Percentiles rank a stretch among this genome's conserved stretches.
These are phyloP conservation scores for Lordiphosa stackelbergi DNA, from an alignment of 1,140 invertebrate genomes.

Conservation along the genomic window DNA sequence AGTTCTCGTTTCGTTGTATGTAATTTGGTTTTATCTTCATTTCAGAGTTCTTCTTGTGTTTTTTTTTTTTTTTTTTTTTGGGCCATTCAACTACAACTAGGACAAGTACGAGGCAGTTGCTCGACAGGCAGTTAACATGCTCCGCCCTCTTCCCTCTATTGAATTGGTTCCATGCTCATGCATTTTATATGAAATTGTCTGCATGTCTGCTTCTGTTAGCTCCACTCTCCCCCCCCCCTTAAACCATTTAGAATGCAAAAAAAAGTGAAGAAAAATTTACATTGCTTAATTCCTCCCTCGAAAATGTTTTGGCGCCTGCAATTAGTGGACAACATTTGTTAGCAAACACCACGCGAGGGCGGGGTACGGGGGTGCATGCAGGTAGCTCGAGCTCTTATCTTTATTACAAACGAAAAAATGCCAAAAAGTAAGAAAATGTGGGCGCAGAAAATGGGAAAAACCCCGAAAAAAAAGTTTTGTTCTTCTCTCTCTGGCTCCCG, in stretches of 20 bases:
- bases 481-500: neutral
- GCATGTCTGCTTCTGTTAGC: constrained; percentile 52
- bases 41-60: constrained; percentile 1
- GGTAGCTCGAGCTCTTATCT: constrained; percentile 63
- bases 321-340: constrained; percentile 73
- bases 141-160: constrained; percentile 29
- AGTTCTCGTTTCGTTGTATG: constrained; percentile 36
- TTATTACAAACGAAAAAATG: constrained; percentile 52
- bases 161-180: constrained; percentile 75
- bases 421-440: constrained; percentile 43
- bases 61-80: constrained; percentile 10
- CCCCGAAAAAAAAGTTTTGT: constrained; percentile 21
- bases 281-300: constrained; percentile 51
- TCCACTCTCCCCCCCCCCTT: neutral
- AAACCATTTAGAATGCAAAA: constrained; percentile 20
- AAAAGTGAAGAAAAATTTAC: constrained; percentile 32
- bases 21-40: constrained; percentile 48
- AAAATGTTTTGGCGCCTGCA: constrained; percentile 69
- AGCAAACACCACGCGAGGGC: constrained; percentile 31
- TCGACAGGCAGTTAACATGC: constrained; percentile 57
- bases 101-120: constrained; percentile 58
- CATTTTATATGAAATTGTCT: constrained; percentile 76
- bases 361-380: constrained; percentile 35
- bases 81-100: constrained; percentile 38
- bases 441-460: constrained; percentile 22